A percentile compares a stretch with the other conserved stretches of the same genome.
phyloP scores from a whole-genome alignment of 2,888 invertebrate species.

The Harmothoe impar region DNA sequence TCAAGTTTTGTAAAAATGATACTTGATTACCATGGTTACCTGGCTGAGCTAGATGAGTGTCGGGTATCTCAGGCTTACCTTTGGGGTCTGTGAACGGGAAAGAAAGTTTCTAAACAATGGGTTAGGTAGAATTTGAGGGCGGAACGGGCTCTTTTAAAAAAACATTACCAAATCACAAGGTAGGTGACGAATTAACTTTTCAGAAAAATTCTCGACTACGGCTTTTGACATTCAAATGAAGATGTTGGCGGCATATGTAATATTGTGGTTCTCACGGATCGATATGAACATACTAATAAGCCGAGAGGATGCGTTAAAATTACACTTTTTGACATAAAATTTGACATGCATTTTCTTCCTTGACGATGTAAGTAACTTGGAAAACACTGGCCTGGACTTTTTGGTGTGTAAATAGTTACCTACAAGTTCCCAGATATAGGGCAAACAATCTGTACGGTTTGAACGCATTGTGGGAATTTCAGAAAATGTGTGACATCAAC shows the following conservation, averaged over 20 bases:
- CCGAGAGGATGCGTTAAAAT: neutral
- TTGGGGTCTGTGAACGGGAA: conserved; percentile 63
- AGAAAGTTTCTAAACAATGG: conserved; percentile 61
- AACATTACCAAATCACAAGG: conserved; percentile 18
- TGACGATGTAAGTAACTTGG: neutral
- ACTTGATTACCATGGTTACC: conserved; percentile 59
- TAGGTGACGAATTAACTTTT: conserved; percentile 7
- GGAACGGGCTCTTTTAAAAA: conserved; percentile 9
- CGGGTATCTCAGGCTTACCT: conserved; percentile 55
- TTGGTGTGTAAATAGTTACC: neutral
- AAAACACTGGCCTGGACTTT: conserved; percentile 8
- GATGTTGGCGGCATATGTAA: conserved; percentile 54
- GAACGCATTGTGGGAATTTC: neutral
- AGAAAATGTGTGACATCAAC: conserved; percentile 32
- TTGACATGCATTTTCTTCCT: conserved; percentile 53
- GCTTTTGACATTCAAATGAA: neutral
- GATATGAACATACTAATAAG: neutral
- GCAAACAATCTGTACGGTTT: neutral
- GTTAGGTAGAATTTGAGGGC: conserved; percentile 56
- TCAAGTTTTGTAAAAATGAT: conserved; percentile 56
- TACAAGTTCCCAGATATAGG: neutral
- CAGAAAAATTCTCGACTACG: conserved; percentile 3
- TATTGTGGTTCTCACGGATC: neutral
- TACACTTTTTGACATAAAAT: conserved; percentile 27
- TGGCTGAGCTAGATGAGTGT: conserved; percentile 60